Conservation (phyloP, 1,140 invertebrate genomes). For the Leptinotarsa texana region DNA sequence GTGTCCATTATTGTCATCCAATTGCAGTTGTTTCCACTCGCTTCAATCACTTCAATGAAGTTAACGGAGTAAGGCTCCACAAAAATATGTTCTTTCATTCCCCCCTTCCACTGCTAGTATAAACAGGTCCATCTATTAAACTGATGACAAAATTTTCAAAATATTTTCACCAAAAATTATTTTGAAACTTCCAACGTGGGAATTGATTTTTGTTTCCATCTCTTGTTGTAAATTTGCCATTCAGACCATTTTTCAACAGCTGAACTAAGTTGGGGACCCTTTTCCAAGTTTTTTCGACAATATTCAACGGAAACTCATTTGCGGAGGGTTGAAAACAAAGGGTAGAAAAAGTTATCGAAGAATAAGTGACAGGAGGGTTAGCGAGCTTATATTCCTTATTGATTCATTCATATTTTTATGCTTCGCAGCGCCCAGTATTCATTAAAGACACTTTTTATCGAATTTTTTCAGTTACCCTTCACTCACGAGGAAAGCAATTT, state of each 20-base stretch:
- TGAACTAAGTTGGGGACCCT: background rate
- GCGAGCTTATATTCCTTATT: slow-evolving; percentile 3
- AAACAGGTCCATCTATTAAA: too few species aligned
- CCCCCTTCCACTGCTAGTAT: too few species aligned
- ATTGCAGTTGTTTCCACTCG: too few species aligned
- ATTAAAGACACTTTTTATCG: background rate
- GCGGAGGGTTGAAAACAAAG: background rate
- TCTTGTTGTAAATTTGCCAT: background rate
- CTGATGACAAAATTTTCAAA: too few species aligned
- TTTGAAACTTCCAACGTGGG: too few species aligned
- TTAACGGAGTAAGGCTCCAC: too few species aligned
- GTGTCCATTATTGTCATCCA: too few species aligned
- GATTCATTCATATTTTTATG: slow-evolving; percentile 3
- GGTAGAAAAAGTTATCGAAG: background rate
- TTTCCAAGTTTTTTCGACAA: background rate
- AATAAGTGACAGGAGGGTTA: slow-evolving; percentile 3
- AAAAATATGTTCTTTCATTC: too few species aligned
- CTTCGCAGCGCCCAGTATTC: background rate
- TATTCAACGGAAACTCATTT: background rate
- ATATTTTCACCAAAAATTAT: too few species aligned
- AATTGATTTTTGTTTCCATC: too few species aligned
- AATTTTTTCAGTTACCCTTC: background rate
- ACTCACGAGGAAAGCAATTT: background rate
- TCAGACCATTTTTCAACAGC: background rate
- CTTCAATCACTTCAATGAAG: too few species aligned